phyloP scores from a whole-genome alignment of 2,113 vertebrate species.

The Micromys minutus region DNA sequence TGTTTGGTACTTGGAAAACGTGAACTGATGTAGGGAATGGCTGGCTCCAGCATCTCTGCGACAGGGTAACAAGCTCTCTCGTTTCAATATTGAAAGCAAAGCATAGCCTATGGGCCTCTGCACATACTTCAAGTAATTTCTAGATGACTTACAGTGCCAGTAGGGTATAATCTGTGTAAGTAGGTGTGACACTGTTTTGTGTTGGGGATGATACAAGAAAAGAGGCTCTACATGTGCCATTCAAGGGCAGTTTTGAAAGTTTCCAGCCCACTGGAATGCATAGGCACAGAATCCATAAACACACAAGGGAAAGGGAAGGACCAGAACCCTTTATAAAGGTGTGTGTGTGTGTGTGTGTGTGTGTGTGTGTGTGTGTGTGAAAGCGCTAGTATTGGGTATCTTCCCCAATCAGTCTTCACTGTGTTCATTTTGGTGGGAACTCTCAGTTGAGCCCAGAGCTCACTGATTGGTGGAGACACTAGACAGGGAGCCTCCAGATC shows the following conservation, averaged over 20 bases:
- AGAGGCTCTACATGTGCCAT: neutral
- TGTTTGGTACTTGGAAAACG: neutral
- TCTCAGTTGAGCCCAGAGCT: neutral
- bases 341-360: neutral
- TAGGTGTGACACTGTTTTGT: neutral
- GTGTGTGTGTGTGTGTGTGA: neutral
- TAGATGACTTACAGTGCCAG: neutral
- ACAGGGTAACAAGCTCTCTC: neutral
- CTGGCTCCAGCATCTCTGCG: neutral
- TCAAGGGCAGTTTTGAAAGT: neutral
- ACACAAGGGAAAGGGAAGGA: neutral
- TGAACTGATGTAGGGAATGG: neutral
- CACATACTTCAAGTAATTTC: neutral
- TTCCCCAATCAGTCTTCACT: neutral
- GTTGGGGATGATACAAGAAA: neutral
- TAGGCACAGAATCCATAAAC: neutral
- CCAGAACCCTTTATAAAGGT: neutral
- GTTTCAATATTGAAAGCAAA: no score
- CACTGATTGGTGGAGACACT: neutral
- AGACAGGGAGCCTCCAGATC: neutral
- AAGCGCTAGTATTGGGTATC: no score
- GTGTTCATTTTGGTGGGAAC: neutral
- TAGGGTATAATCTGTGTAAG: neutral
- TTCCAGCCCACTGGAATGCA: neutral
- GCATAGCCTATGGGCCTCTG: neutral